These are phyloP conservation scores for Rhabdomys dilectus DNA, from an alignment of 2,113 vertebrate species.

Conservation along the genomic window DNA sequence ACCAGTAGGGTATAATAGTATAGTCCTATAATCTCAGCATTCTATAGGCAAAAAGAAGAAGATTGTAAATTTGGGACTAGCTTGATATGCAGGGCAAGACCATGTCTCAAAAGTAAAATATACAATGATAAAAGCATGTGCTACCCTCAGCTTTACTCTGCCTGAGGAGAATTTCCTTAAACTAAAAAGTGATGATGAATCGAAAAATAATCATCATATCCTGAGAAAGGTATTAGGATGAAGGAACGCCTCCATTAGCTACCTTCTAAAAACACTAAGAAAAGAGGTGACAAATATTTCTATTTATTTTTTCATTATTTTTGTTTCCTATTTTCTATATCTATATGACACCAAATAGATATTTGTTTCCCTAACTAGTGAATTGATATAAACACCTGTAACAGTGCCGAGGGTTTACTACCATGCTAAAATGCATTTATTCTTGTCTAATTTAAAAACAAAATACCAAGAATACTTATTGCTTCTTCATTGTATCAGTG, in stretches of 20 bases:
- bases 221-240: neutral
- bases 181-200: neutral
- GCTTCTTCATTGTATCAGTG: neutral
- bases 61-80: neutral
- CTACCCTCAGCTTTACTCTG: neutral
- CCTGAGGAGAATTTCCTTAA: neutral
- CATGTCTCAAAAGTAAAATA: neutral
- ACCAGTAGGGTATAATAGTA: no score
- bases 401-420: neutral
- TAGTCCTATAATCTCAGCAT: neutral
- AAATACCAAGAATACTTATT: neutral
- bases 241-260: constrained; percentile 33
- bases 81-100: neutral
- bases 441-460: neutral
- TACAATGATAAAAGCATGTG: neutral
- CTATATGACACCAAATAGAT: neutral
- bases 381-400: neutral
- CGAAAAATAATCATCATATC: neutral
- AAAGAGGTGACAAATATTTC: neutral
- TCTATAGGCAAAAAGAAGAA: neutral
- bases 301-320: neutral
- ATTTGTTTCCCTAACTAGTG: neutral
- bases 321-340: neutral
- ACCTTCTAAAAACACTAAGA: neutral
- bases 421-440: constrained; percentile 32